Evolutionary conservation across 2,113 vertebrate species (phyloP).

Genomic region (human): DNA sequence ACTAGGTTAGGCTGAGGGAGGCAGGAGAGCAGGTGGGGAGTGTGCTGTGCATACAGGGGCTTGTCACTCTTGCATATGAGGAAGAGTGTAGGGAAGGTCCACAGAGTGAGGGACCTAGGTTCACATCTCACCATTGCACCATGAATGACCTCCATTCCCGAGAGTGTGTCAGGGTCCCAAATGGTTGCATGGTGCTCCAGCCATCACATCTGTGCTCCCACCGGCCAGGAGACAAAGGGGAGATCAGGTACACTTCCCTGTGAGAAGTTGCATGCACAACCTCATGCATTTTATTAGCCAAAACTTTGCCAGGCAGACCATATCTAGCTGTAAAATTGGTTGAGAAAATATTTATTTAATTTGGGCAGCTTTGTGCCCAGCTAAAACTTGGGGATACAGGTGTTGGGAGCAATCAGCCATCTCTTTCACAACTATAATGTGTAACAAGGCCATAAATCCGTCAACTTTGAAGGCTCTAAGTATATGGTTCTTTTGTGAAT

Average conservation of each 20-base stretch:
- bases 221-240: too few species aligned
- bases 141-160: fast-evolving
- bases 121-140: neutral
- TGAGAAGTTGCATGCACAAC: fast-evolving
- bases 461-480: fast-evolving
- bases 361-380: neutral
- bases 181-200: too few species aligned
- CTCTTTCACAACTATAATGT: fast-evolving
- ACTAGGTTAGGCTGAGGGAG: fast-evolving
- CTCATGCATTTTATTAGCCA: neutral
- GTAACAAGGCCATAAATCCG: neutral
- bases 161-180: fast-evolving
- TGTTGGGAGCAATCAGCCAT: fast-evolving
- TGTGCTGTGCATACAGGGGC: fast-evolving
- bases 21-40: neutral
- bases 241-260: fast-evolving
- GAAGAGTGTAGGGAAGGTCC: fast-evolving
- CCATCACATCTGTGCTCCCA: neutral
- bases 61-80: fast-evolving
- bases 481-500: neutral
- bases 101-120: fast-evolving
- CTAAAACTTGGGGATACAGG: fast-evolving
- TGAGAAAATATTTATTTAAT: neutral
- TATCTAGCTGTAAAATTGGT: neutral
- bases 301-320: neutral